Evolutionary conservation across 2,888 invertebrate species (phyloP).

Genomic region (Monopis laevigella): DNA sequence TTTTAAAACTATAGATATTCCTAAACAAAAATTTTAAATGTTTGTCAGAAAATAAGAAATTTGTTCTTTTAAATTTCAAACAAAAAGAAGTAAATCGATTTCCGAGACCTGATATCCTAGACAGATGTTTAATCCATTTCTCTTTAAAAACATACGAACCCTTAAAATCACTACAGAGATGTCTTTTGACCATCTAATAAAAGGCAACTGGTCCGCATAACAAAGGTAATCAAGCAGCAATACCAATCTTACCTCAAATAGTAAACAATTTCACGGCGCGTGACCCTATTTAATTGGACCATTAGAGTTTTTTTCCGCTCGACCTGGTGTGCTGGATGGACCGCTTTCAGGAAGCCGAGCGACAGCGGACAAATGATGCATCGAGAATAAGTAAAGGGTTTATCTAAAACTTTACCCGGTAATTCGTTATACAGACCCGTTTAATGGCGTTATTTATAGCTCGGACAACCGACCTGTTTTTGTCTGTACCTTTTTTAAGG

Average conservation of each 20-base stretch:
- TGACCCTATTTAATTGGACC: conserved; percentile 12
- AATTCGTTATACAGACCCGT: conserved; percentile 9
- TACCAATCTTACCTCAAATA: conserved; percentile 5
- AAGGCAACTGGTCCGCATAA: neutral
- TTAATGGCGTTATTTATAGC: conserved; percentile 11
- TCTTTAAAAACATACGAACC: too few species aligned
- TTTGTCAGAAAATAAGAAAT: too few species aligned
- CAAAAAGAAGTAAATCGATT: too few species aligned
- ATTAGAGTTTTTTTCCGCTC: conserved; percentile 13
- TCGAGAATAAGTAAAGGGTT: conserved; percentile 12
- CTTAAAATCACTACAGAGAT: too few species aligned
- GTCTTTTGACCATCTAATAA: neutral
- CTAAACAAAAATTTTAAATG: too few species aligned
- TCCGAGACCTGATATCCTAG: too few species aligned
- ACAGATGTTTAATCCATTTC: too few species aligned
- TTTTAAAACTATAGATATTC: too few species aligned
- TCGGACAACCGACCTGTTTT: conserved; percentile 3
- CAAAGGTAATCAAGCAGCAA: conserved; percentile 1
- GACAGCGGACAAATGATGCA: conserved; percentile 15
- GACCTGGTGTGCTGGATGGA: conserved; percentile 8
- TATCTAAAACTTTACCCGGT: conserved; percentile 11
- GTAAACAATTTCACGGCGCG: conserved; percentile 12
- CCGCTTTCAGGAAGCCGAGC: conserved; percentile 7
- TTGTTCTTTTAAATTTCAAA: too few species aligned
- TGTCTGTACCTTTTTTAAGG: conserved; percentile 8